phyloP scores from a whole-genome alignment of 2,113 vertebrate genomes.

The Myotis brandtii region DNA sequence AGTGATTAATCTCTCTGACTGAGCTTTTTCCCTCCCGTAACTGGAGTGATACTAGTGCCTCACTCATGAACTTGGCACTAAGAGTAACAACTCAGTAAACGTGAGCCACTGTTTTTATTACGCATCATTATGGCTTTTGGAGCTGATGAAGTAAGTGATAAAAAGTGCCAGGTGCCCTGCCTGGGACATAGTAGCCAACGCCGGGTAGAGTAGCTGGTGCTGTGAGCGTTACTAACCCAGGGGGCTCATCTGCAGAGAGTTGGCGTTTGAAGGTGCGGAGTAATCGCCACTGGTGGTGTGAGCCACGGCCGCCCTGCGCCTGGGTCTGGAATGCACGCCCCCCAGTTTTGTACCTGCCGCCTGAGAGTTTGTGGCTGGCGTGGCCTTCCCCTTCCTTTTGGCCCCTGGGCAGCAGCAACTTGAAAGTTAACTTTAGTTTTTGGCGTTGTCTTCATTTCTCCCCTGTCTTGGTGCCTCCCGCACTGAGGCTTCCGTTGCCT shows the following conservation, averaged over 20 bases:
- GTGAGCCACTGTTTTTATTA: not conserved
- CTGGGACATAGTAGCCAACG: not conserved
- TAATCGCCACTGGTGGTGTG: not conserved
- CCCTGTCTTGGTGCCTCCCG: not conserved
- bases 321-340: too few relatives aligned
- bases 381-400: not conserved
- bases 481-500: not conserved
- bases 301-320: not conserved
- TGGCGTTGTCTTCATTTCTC: not conserved
- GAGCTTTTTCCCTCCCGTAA: not conserved
- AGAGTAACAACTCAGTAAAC: not conserved
- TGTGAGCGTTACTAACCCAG: too few relatives aligned
- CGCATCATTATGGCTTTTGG: not conserved
- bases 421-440: constrained; percentile 4
- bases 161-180: not conserved
- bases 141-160: not conserved
- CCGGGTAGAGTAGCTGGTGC: not conserved
- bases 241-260: not conserved
- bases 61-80: not conserved
- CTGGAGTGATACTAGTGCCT: not conserved
- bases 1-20: not conserved
- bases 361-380: not conserved
- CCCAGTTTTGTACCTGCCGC: not conserved
- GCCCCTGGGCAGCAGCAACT: not conserved
- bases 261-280: not conserved